Base-by-base conservation (phyloP, 2,113 vertebrate species). In the Hyperopisus bebe region DNA sequence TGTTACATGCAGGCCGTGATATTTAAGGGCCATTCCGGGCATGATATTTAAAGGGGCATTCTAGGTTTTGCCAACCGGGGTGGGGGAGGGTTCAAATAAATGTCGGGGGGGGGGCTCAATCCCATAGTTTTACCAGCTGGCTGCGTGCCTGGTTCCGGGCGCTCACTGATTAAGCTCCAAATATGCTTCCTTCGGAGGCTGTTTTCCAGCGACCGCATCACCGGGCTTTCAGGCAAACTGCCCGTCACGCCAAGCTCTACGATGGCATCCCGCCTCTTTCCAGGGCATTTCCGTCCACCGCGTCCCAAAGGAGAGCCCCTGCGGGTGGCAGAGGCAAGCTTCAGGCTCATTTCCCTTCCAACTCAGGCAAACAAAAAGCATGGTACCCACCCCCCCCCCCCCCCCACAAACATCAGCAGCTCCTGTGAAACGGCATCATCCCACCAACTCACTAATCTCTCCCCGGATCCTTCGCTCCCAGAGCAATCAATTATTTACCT, bases 401-500 rank as follows among this genome's bases (percentile, higher is more conserved):
- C 15, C 42, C 35, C 80, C 1, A 19, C 35, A 44, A 83, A 8
- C 80, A 46, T 89, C 50, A 11, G 39, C 21, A 15, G 5, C 80
- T 47, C 80, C 70, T 19, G 11, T 42, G 24, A 84, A 89, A 85
- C n/a, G 31, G 39, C 35, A 66, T 7, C 51, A n/a, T 27, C 51
- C 80, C 21, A 31, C 74, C 31, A 80, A 2, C 53, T 62, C 35
- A 42, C 24, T 9, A 21, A 62, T 88, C 92, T 93, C 92, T 90
- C 91, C 10, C 17, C 10, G 92, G 91, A 77, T 87, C 89, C 92
- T 90, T 91, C 90, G 92, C 93, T 95, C 94, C 94, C 94, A 93
- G 86, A 90, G 93, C 94, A 95, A 96, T 97, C 96, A 96, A 96
- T 97, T 97, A 96, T 97, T 96, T 96, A 96, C 94, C 95, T 92